Percentiles rank a stretch among this genome's conserved stretches.
Conservation (phyloP, 2,113 vertebrate genomes). For the Astur gentilis region DNA sequence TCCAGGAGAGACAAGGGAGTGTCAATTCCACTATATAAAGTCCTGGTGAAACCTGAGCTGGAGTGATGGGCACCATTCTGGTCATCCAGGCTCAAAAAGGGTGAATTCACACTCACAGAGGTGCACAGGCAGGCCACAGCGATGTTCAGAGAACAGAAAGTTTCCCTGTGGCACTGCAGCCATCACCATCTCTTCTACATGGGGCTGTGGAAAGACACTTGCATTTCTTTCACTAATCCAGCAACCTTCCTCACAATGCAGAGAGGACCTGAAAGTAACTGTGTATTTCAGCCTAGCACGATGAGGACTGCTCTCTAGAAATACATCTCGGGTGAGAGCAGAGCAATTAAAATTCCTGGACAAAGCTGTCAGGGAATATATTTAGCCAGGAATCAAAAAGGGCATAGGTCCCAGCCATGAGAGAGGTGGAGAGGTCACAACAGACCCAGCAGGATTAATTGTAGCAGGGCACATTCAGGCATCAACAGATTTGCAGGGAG, state of each 20-base stretch:
- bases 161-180: neutral
- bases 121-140: neutral
- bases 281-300: neutral
- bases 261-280: neutral
- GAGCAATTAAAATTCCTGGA: neutral
- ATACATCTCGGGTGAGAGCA: neutral
- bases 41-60: neutral
- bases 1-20: neutral
- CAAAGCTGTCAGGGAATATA: neutral
- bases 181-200: neutral
- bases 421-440: neutral
- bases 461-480: neutral
- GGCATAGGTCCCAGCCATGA: neutral
- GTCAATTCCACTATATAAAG: neutral
- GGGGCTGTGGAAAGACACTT: neutral
- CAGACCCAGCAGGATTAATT: neutral
- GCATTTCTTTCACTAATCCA: neutral
- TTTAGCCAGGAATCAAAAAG: neutral
- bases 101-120: neutral
- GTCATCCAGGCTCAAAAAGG: neutral
- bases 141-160: neutral
- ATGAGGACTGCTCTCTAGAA: neutral
- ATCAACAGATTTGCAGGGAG: neutral
- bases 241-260: neutral
- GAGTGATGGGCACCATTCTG: neutral